A percentile compares a stretch with the other conserved stretches of the same genome.
phyloP scores from a whole-genome alignment of 2,113 vertebrate species.

The Tetrao urogallus region DNA sequence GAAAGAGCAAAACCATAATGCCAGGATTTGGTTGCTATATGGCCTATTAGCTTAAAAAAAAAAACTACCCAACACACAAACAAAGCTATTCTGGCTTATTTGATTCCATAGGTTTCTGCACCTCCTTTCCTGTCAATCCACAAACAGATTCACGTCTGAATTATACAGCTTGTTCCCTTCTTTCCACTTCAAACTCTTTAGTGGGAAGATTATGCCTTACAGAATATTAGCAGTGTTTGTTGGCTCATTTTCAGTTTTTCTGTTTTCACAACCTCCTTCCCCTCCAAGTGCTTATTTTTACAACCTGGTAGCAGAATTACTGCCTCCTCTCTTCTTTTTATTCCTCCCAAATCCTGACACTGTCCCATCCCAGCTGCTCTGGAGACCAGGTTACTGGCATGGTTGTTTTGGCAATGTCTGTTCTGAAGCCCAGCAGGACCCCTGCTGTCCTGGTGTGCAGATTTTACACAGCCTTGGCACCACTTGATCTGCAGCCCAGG shows the following conservation, averaged over 20 bases:
- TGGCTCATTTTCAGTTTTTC: background rate
- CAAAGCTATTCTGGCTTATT: background rate
- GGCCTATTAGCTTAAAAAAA: background rate
- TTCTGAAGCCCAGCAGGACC: background rate
- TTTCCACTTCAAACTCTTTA: background rate
- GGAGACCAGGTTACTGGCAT: background rate
- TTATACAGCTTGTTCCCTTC: background rate
- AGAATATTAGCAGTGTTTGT: background rate
- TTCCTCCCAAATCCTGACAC: background rate
- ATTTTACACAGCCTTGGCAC: background rate
- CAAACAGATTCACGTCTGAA: background rate
- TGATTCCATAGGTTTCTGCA: background rate
- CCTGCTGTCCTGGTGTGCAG: fast-evolving
- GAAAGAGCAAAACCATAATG: background rate
- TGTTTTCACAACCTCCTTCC: background rate
- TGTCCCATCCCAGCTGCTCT: background rate
- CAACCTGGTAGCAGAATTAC: background rate
- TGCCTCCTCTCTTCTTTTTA: background rate
- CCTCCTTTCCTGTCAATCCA: background rate
- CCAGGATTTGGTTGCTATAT: background rate
- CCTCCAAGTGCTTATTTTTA: background rate
- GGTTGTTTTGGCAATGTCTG: fast-evolving
- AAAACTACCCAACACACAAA: background rate
- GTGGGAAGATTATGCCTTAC: background rate
- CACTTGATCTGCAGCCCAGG: background rate